Percentiles rank a stretch among this genome's conserved stretches.
Conservation (phyloP, 2,888 invertebrate species). For the Gasteruption jaculator region DNA sequence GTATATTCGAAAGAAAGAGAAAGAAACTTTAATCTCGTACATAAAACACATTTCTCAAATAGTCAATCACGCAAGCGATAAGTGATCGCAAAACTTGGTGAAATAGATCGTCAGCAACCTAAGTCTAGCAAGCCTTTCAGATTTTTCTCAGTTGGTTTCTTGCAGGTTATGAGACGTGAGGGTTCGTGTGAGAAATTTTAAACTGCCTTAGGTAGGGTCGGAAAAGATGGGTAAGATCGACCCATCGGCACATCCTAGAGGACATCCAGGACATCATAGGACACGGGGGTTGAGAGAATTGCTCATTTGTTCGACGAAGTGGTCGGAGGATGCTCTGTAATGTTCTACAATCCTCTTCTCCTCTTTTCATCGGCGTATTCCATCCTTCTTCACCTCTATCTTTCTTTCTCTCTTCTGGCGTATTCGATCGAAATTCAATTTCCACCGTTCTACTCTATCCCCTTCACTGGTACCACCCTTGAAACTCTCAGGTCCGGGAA, state of each 20-base stretch:
- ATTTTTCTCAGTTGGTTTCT: neutral
- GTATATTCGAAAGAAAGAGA: too few relatives aligned
- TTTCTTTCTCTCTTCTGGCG: constrained; percentile 22
- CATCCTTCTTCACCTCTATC: constrained; percentile 9
- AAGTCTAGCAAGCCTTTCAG: neutral
- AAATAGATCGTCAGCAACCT: too few relatives aligned
- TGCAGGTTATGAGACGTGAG: constrained; percentile 1
- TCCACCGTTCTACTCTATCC: constrained; percentile 34
- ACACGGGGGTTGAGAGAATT: constrained; percentile 47
- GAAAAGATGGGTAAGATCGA: constrained; percentile 29
- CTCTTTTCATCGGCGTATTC: constrained; percentile 14
- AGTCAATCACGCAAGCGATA: too few relatives aligned
- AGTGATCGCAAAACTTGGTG: too few relatives aligned
- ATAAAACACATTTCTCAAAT: too few relatives aligned
- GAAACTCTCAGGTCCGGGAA: constrained; percentile 34
- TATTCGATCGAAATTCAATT: constrained; percentile 51
- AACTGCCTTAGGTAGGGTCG: constrained; percentile 30
- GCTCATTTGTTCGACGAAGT: constrained; percentile 49
- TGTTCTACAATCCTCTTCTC: constrained; percentile 41
- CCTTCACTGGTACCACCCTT: constrained; percentile 19
- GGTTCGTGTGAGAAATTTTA: constrained; percentile 48
- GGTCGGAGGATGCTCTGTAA: constrained; percentile 43
- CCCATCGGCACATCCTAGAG: constrained; percentile 34
- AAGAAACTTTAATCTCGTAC: too few relatives aligned
- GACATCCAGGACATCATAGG: constrained; percentile 49